Base-by-base conservation (phyloP, 2,113 vertebrate genomes). In the Brachirus orientalis region DNA sequence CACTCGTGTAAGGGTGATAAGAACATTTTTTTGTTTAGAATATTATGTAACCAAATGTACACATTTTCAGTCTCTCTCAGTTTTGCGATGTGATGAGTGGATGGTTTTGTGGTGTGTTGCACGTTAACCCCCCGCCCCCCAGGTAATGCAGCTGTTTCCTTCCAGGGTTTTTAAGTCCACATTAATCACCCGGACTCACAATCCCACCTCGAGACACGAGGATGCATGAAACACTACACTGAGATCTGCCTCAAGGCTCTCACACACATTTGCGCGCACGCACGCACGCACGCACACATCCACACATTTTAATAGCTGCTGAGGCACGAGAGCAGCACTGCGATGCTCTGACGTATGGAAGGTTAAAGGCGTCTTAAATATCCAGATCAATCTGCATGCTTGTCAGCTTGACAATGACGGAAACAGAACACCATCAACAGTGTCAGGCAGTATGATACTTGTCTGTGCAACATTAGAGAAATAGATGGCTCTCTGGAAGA, bases 341-440 rank as follows among this genome's bases (percentile, higher is more conserved):
- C 79, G 75, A 67, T 64, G 63, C 64, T 76, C 48, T 85, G 84
- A 90, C 89, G 87, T 80, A 89, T 75, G 82, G 82, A 86, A 53
- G 75, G 77, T 82, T 87, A 85, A 89, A 77, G 88, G 77, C 82
- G 77, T 77, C 87, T 88, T 93, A 90, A 93, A 93, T 90, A 68
- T 93, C 89, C 82, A 79, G 85, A 91, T 93, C 92, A 93, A 92
- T 93, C 88, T 92, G 86, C 74, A 22, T 17, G 38, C 72, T 48
- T 92, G 92, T 90, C 90, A 92, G 78, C 56, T 63, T 69, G 84
- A 92, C 89, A 91, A 90, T 88, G 89, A 90, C 74, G 52, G 87
- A 86, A 88, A 91, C 84, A 70, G 78, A 86, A 87, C 89, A 87
- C 85, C 75, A 77, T 86, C 83, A 79, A 47, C 83, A 22, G 68